phyloP scores from a whole-genome alignment of 2,888 invertebrate genomes.

The Lepetodrilus schrolli region DNA sequence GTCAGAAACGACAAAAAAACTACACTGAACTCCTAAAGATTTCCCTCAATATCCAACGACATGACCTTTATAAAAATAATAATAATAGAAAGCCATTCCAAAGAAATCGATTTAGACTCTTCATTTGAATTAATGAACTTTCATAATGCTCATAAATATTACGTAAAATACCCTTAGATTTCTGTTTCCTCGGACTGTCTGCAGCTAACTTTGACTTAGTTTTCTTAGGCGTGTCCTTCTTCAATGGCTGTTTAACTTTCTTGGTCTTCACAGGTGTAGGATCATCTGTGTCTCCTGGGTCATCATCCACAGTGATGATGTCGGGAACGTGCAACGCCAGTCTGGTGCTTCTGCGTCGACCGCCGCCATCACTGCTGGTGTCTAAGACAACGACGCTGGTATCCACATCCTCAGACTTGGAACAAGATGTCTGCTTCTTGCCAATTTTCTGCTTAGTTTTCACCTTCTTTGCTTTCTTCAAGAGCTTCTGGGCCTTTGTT shows the following conservation, averaged over 20 bases:
- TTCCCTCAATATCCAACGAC: no score
- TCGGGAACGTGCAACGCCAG: constrained; percentile 32
- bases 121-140: no score
- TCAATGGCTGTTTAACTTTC: constrained; percentile 24
- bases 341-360: constrained; percentile 23
- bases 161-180: neutral
- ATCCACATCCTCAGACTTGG: neutral
- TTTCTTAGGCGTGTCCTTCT: neutral
- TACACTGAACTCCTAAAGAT: no score
- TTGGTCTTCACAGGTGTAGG: constrained; percentile 4
- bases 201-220: constrained; percentile 18
- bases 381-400: neutral
- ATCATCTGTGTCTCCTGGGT: constrained; percentile 30
- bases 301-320: constrained; percentile 35
- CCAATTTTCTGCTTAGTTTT: constrained; percentile 35
- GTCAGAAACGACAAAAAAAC: no score
- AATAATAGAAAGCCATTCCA: no score
- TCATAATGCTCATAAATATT: neutral
- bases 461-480: constrained; percentile 38
- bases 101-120: no score
- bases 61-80: no score
- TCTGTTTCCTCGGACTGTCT: constrained; percentile 1
- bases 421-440: neutral
- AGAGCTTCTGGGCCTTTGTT: constrained; percentile 47
- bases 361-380: constrained; percentile 1